Evolutionary conservation across 1,140 invertebrate species (phyloP), one percentile per base, ranked within the genome.

Genomic region (Saccostrea glomerata): DNA sequence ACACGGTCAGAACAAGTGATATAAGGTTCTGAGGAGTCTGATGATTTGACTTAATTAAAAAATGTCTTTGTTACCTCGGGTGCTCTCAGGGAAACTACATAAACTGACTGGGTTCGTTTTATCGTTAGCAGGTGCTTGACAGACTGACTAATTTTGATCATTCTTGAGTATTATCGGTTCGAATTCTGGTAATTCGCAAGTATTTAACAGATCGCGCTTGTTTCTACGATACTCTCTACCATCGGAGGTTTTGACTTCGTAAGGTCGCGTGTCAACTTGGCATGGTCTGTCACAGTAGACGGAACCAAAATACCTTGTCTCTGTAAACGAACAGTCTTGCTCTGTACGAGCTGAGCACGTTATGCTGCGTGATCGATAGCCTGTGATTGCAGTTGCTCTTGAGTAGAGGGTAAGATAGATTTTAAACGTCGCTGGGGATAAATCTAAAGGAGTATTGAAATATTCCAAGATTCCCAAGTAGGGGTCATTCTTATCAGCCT

Each of bases 401-500:
- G n/a, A 70, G 66, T 70, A n/a, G n/a, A 70, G 20, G n/a, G 66
- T 15, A 40, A 9, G 23, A 58, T 73, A 25, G 63, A 25, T 40
- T 47, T 63, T 25, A 84, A 36, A 20, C 55, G 20, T 17, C 82
- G 89, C 86, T 20, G 89, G 90, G 3, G 85, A 84, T 12, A 23
- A 56, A 54, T 85, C 15, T 6, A 88, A 88, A 36, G 89, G 90
- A 4, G 83, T 85, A 15, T 58, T 85, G 1, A 58, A 60, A 60
- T 90, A 92, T 54, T 89, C 88, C 12, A 92, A 23, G 13, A 91
- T n/a, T 5, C 73, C 87, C 63, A 91, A 40, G 40, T 86, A 86
- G 11, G 86, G 82, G 54, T 92, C 88, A 70, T n/a, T 70, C 9
- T 82, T 54, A 25, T 84, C 77, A 36, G 30, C 30, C 30, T 2